Evolutionary conservation across 2,113 vertebrate genomes (phyloP).

Genomic region (Siniperca knerii): DNA sequence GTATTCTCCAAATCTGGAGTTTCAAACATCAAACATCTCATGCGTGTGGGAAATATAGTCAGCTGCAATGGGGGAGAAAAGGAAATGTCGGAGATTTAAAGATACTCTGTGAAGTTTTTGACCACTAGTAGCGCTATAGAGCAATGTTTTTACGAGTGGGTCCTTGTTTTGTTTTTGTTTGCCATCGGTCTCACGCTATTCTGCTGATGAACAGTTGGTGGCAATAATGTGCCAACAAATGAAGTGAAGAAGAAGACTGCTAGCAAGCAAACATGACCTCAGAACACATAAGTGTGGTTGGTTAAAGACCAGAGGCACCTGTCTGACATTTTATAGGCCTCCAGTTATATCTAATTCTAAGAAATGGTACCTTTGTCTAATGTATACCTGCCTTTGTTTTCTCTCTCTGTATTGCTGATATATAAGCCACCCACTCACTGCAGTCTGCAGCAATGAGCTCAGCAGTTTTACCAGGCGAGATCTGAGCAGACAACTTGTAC

Average conservation of each 20-base stretch:
- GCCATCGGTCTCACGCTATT: not conserved
- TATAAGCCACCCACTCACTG: constrained; percentile 57
- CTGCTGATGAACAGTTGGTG: not conserved
- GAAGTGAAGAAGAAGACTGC: not conserved
- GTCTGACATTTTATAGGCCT: not conserved
- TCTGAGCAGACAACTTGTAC: constrained; percentile 27
- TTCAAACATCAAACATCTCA: not conserved
- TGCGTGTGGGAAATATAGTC: too few relatives aligned
- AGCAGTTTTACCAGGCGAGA: constrained; percentile 47
- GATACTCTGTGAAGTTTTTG: too few relatives aligned
- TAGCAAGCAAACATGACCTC: not conserved
- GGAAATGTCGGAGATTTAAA: not conserved
- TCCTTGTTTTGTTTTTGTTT: not conserved
- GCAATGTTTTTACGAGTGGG: not conserved
- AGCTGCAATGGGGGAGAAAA: not conserved
- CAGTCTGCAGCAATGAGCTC: constrained; percentile 57
- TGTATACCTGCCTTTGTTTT: constrained; percentile 19
- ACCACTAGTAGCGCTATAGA: not conserved
- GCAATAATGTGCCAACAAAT: not conserved
- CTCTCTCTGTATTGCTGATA: constrained; percentile 13
- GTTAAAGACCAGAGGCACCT: not conserved
- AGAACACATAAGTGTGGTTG: not conserved
- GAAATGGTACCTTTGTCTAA: not conserved
- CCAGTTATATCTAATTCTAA: not conserved
- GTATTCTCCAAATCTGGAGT: not conserved